These are phyloP conservation scores for Malurus leucopterus DNA, from an alignment of 2,797 vertebrate species.

Conservation along the genomic window DNA sequence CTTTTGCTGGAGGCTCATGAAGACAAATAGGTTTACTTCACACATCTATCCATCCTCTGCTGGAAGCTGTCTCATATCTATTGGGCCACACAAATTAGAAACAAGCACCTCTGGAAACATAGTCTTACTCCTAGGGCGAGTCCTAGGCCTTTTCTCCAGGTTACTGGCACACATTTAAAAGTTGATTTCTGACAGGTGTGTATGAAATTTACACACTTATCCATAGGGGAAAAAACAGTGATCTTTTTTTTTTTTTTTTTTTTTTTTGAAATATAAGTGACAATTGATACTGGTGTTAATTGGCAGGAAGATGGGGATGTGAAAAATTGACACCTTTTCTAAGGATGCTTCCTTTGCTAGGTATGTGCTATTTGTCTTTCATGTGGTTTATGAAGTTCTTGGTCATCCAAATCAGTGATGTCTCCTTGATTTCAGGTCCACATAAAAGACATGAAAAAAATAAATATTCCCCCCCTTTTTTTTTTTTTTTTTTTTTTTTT, in stretches of 20 bases:
- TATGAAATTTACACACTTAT: neutral
- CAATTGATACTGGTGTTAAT: neutral
- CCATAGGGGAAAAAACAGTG: neutral
- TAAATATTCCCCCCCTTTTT: rapidly evolving
- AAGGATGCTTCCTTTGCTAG: neutral
- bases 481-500: too few species aligned
- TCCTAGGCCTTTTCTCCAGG: neutral
- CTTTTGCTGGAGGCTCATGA: neutral
- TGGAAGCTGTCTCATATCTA: neutral
- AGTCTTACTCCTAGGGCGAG: neutral
- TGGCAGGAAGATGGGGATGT: neutral
- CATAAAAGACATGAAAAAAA: neutral
- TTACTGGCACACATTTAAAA: neutral
- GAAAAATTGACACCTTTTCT: neutral
- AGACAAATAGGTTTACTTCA: neutral
- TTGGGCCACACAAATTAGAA: neutral
- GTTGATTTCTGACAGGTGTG: neutral
- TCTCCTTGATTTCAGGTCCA: neutral
- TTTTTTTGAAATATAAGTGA: neutral
- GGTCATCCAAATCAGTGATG: neutral
- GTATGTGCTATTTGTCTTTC: neutral
- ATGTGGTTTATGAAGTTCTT: neutral
- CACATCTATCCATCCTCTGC: neutral
- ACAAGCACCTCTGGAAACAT: neutral
- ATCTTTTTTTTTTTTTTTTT: neutral